Conservation (phyloP, 2,888 invertebrate species). For the Epinotia bilunana region DNA sequence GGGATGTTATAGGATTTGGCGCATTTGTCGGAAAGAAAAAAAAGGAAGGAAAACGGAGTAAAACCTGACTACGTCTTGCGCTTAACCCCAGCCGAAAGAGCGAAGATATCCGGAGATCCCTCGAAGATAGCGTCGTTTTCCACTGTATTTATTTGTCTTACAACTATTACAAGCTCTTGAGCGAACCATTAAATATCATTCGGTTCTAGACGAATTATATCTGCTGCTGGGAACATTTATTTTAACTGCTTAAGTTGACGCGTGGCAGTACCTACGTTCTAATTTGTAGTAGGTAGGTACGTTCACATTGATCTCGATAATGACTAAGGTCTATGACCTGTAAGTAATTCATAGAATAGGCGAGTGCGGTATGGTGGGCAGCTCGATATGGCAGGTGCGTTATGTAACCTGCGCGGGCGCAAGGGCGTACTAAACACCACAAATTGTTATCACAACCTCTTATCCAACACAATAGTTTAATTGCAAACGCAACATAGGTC, state of each 20-base stretch:
- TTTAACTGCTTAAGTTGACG: constrained; percentile 14
- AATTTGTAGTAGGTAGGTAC: constrained; percentile 33
- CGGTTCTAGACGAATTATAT: constrained; percentile 48
- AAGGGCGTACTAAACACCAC: constrained; percentile 51
- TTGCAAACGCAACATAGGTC: background rate
- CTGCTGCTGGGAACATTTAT: constrained; percentile 34
- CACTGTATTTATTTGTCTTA: constrained; percentile 65
- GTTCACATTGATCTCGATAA: constrained; percentile 57
- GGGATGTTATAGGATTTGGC: constrained; percentile 73
- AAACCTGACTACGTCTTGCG: constrained; percentile 56
- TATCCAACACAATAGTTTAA: background rate
- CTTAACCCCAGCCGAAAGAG: constrained; percentile 53
- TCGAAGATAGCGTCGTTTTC: constrained; percentile 55
- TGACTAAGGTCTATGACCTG: constrained; percentile 80
- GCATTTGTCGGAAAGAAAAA: constrained; percentile 54
- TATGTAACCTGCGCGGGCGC: constrained; percentile 76
- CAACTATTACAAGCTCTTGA: constrained; percentile 60
- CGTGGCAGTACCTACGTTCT: constrained; percentile 10
- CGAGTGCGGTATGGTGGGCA: constrained; percentile 77
- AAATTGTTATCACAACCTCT: background rate
- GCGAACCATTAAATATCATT: constrained; percentile 48
- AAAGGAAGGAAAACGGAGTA: constrained; percentile 60
- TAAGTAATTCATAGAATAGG: constrained; percentile 83
- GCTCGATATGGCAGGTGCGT: constrained; percentile 83
- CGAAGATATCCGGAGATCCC: constrained; percentile 61